Base-by-base conservation (phyloP, 2,888 invertebrate species). In the Agapostemon virescens region DNA sequence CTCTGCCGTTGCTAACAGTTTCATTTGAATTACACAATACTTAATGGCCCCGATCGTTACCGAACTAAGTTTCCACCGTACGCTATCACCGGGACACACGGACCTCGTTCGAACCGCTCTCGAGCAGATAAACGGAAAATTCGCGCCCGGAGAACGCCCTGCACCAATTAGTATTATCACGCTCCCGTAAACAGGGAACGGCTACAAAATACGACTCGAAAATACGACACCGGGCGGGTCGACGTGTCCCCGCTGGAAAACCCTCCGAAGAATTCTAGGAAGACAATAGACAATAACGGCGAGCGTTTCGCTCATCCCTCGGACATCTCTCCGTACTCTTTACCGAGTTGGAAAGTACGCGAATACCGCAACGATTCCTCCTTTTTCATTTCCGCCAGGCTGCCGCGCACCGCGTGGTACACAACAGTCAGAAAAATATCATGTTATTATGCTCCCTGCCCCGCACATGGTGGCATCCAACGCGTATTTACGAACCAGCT, bases 71-170 rank as follows among this genome's bases (percentile, higher is more conserved):
- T 61, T 36, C 36, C 15, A 0, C 45, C n/a, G 36, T 38, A 15
- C 66, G 66, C 26, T 40, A 66, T 40, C 40, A 40, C 11, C 30
- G 36, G 73, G 17, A 49, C 61, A 72, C 72, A 30, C 42, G 26
- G 6, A 36, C 74, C 15, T 42, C 15, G 26, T 45, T 42, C 55
- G 55, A 55, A 42, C 58, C 20, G 45, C 36, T 38, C 30, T 26
- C n/a, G 26, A 77, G 61, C 77, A 36, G 58, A 42, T 77, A 63
- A 69, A 68, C 77, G 33, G 61, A 69, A 77, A 68, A 77, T 63
- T 61, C 23, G n/a, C 26, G 15, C 11, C 26, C 20, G 26, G 20
- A 33, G 33, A 20, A 30, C 33, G 2, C 58, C 42, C 38, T 15
- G 30, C 42, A 0, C 36, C 76, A 74, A 76, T 77, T 76, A 63